Percentiles rank a stretch among this genome's conserved stretches.
Conservation (phyloP, 2,113 vertebrate genomes). For the Tenrec ecaudatus region DNA sequence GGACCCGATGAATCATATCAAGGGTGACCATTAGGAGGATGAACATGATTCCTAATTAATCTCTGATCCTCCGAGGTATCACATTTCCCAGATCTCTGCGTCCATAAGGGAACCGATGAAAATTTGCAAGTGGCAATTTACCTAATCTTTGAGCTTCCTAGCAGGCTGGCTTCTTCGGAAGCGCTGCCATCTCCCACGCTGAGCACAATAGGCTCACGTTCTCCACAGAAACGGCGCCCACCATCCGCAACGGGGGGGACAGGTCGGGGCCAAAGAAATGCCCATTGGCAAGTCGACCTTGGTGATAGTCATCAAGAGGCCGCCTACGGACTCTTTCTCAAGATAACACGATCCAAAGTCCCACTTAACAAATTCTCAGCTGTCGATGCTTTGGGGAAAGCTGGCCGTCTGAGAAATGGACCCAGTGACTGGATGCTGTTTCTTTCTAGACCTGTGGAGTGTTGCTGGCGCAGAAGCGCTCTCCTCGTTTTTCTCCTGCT, state of each 20-base stretch:
- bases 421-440: not conserved
- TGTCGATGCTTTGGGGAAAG: not conserved
- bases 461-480: not conserved
- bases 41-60: conserved; percentile 92
- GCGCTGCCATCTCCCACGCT: conserved; percentile 62
- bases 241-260: not conserved
- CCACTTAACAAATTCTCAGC: not conserved
- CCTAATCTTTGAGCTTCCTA: conserved; percentile 81
- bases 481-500: not conserved
- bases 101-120: conserved; percentile 84
- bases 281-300: not conserved
- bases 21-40: conserved; percentile 88
- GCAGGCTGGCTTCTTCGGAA: conserved; percentile 62
- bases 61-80: conserved; percentile 88
- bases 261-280: not conserved
- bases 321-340: not conserved
- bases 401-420: not conserved
- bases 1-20: conserved; percentile 92
- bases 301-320: not conserved
- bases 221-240: conserved; percentile 34
- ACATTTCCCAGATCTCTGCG: conserved; percentile 86
- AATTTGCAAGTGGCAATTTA: conserved; percentile 82
- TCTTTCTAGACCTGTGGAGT: not conserved
- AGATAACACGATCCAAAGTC: not conserved
- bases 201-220: not conserved